Evolutionary conservation across 2,888 invertebrate genomes (phyloP).

Genomic region (Agrochola macilenta): DNA sequence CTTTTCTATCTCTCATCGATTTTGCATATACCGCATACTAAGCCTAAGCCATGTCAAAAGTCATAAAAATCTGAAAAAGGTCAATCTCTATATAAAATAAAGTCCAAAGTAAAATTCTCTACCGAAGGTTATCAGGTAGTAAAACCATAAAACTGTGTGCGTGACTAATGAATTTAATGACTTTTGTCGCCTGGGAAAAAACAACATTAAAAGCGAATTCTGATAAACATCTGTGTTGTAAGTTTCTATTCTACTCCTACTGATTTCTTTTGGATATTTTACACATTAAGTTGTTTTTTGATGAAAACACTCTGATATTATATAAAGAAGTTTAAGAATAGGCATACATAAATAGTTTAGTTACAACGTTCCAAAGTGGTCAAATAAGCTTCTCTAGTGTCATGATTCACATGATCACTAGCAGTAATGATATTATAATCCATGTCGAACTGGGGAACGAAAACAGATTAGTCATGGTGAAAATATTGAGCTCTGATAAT

Average conservation of each 20-base stretch:
- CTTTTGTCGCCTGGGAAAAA: slow-evolving; percentile 60
- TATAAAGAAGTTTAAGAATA: neutral
- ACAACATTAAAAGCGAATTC: slow-evolving; percentile 61
- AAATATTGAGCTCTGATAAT: neutral
- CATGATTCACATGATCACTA: neutral
- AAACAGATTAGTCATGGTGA: neutral
- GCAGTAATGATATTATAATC: neutral
- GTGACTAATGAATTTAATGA: slow-evolving; percentile 63
- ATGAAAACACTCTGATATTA: neutral
- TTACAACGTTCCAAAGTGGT: neutral
- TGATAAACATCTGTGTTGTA: slow-evolving; percentile 54
- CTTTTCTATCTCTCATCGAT: neutral
- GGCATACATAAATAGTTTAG: neutral
- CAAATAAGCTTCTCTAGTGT: neutral
- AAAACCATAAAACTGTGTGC: slow-evolving; percentile 51
- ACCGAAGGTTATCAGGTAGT: slow-evolving; percentile 45
- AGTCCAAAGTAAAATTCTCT: slow-evolving; percentile 31
- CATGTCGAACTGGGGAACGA: neutral
- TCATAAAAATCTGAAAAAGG: slow-evolving; percentile 24
- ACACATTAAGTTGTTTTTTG: slow-evolving; percentile 29
- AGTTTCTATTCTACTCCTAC: slow-evolving; percentile 49
- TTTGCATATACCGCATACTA: neutral
- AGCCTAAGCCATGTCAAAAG: too few relatives aligned
- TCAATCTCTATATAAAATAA: slow-evolving; percentile 47
- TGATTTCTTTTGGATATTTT: slow-evolving; percentile 45